Evolutionary conservation across 2,797 vertebrate species (phyloP).

Genomic region (Acipenser oxyrinchus): DNA sequence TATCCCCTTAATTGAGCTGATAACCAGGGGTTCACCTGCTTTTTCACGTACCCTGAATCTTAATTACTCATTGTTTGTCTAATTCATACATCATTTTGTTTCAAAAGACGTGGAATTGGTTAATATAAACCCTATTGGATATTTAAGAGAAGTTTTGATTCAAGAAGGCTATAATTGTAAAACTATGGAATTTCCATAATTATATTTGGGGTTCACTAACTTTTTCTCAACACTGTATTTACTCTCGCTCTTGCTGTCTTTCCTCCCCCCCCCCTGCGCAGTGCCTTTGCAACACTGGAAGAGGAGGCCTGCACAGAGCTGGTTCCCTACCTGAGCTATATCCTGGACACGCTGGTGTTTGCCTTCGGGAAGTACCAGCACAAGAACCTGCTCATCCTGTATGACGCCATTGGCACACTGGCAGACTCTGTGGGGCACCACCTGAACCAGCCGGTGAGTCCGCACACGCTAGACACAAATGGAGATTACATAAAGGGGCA

Average conservation of each 20-base stretch:
- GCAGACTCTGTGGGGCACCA: slow-evolving; percentile 93
- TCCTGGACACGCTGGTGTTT: slow-evolving; percentile 88
- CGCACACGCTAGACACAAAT: background rate
- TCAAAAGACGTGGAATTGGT: no score
- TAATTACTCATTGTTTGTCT: no score
- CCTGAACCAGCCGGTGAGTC: slow-evolving; percentile 81
- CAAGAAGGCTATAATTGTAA: no score
- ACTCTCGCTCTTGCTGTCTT: background rate
- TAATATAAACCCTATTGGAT: no score
- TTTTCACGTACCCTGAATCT: no score
- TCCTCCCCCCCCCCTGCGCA: slow-evolving; percentile 21
- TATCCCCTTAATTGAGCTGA: no score
- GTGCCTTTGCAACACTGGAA: slow-evolving; percentile 87
- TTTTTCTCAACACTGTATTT: background rate
- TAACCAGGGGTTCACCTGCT: no score
- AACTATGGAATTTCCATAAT: no score
- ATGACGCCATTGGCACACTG: slow-evolving; percentile 87
- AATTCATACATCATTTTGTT: no score
- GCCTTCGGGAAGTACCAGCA: slow-evolving; percentile 94
- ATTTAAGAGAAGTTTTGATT: no score
- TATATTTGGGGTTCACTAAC: background rate
- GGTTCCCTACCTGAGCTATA: slow-evolving; percentile 89
- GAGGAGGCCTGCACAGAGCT: slow-evolving; percentile 92
- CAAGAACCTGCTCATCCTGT: slow-evolving; percentile 91
- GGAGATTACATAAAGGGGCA: no score